Conservation (phyloP, 2,113 vertebrate species). For the Sylvia atricapilla region DNA sequence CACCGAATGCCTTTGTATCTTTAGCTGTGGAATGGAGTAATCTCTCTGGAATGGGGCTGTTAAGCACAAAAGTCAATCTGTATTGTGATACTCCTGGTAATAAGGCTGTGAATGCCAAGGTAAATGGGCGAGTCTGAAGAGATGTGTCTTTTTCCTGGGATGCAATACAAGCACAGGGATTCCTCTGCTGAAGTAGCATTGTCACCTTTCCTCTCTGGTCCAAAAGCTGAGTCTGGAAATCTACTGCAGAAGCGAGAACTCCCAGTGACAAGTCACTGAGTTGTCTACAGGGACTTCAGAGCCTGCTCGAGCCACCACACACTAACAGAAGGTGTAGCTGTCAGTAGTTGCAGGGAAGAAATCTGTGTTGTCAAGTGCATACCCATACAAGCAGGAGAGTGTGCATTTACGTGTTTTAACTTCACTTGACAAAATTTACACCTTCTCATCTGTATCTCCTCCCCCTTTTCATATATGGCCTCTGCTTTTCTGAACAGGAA, state of each 20-base stretch:
- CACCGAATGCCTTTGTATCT: not conserved
- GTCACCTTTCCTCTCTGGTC: not conserved
- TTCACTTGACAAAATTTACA: not conserved
- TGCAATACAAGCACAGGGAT: rapidly evolving
- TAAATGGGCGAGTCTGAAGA: not conserved
- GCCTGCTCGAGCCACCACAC: not conserved
- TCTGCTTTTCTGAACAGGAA: not conserved
- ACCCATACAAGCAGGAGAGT: not conserved
- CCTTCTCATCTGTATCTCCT: not conserved
- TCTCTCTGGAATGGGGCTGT: not conserved
- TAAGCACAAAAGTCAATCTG: not conserved
- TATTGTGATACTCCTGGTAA: not conserved
- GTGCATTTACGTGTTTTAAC: not conserved
- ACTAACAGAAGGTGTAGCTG: not conserved
- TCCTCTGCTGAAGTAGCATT: not conserved
- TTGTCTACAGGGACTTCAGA: not conserved
- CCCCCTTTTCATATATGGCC: not conserved
- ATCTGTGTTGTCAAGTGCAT: not conserved
- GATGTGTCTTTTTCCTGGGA: not conserved
- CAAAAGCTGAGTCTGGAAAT: not conserved
- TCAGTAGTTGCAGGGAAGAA: not conserved
- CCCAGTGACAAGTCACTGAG: not conserved
- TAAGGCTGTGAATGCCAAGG: not conserved
- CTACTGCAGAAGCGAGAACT: not conserved
- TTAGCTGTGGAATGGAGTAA: not conserved